These are phyloP conservation scores for Oscheius sp. DNA, from an alignment of 2,888 invertebrate species.

Conservation along the genomic window DNA sequence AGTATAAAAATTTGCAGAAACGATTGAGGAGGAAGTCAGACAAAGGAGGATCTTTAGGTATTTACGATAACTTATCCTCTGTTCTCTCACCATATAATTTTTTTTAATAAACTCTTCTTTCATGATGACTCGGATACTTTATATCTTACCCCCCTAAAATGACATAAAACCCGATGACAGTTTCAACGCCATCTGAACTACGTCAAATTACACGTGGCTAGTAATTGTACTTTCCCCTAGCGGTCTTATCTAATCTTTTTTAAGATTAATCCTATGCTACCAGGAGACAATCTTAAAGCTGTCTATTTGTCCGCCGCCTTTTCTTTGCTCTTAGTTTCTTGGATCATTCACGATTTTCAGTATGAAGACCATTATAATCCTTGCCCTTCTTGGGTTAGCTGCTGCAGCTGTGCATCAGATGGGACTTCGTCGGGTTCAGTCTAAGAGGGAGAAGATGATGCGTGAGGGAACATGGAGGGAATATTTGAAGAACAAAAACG, in stretches of 20 bases:
- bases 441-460: constrained; percentile 41
- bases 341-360: background rate
- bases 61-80: no score
- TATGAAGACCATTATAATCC: constrained; percentile 35
- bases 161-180: background rate
- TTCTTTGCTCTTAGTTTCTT: background rate
- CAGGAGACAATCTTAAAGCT: background rate
- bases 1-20: no score
- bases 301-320: background rate
- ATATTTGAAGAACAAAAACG: constrained; percentile 2
- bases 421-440: constrained; percentile 40
- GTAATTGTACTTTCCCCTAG: constrained; percentile 7
- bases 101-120: no score
- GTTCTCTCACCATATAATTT: no score
- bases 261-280: constrained; percentile 6
- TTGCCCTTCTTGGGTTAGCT: constrained; percentile 37
- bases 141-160: no score
- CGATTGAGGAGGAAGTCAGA: no score
- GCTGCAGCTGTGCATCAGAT: constrained; percentile 42
- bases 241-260: constrained; percentile 23
- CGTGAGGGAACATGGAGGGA: constrained; percentile 29
- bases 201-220: constrained; percentile 26
- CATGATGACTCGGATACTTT: no score
- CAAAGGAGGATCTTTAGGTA: no score
- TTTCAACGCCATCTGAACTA: constrained; percentile 24